These are phyloP conservation scores for Lophotis ruficrista DNA, from an alignment of 2,113 vertebrate genomes.

Conservation along the genomic window DNA sequence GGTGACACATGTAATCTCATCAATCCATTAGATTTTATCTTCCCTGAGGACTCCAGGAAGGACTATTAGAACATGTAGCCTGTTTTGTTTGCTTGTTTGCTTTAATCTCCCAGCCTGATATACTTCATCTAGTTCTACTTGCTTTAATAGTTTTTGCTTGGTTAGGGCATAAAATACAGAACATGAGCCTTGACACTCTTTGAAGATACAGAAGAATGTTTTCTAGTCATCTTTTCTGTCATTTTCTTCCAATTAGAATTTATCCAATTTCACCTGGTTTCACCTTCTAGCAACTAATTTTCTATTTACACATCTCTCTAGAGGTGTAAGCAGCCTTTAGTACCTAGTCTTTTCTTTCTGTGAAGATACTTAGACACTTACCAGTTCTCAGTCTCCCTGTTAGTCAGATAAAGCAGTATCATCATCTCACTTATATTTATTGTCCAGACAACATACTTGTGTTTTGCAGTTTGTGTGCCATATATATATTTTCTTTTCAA, in stretches of 20 bases:
- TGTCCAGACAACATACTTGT: neutral
- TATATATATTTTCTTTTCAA: neutral
- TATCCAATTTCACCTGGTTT: neutral
- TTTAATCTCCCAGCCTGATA: neutral
- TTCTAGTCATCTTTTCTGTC: neutral
- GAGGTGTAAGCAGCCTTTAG: neutral
- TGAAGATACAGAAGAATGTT: neutral
- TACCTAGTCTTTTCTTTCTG: neutral
- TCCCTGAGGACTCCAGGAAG: neutral
- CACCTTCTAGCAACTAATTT: neutral
- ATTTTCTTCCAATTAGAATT: neutral
- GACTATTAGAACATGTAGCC: neutral
- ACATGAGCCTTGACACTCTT: neutral
- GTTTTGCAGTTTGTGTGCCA: neutral
- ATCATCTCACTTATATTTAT: neutral
- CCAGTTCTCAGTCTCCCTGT: neutral
- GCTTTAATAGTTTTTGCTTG: neutral
- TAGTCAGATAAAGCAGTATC: neutral
- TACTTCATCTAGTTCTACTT: neutral
- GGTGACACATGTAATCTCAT: neutral
- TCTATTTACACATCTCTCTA: neutral
- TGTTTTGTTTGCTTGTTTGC: neutral
- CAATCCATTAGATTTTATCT: neutral
- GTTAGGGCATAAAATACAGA: neutral
- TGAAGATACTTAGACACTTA: neutral